Conservation (phyloP, 2,113 vertebrate species). For the Scopus umbretta region DNA sequence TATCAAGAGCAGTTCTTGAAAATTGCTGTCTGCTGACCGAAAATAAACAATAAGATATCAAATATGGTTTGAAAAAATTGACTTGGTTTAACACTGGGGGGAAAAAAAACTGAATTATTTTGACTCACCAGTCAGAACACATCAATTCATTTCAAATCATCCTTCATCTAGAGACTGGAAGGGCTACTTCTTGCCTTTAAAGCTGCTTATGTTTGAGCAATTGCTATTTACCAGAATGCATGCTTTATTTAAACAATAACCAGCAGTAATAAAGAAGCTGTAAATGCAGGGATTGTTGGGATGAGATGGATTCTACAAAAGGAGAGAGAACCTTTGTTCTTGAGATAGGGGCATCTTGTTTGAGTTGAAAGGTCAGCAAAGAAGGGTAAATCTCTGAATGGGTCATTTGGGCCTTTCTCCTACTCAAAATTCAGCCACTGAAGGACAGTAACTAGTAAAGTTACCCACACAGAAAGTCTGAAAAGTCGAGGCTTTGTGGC, state of each 20-base stretch:
- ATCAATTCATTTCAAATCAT: slow-evolving; percentile 75
- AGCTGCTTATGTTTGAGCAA: slow-evolving; percentile 50
- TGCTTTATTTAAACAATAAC: slow-evolving; percentile 63
- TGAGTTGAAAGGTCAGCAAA: slow-evolving; percentile 20
- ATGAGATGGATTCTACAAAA: not conserved
- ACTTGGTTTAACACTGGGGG: slow-evolving; percentile 77
- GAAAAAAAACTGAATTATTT: slow-evolving; percentile 75
- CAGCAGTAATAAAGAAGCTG: slow-evolving; percentile 23
- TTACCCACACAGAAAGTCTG: not conserved
- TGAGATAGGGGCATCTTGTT: not conserved
- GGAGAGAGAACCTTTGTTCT: not conserved
- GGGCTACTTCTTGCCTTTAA: slow-evolving; percentile 45
- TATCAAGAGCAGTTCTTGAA: slow-evolving; percentile 78
- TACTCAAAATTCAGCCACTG: not conserved
- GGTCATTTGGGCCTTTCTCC: not conserved
- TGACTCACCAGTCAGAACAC: slow-evolving; percentile 81
- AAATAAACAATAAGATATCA: slow-evolving; percentile 91
- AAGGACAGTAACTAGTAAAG: not conserved
- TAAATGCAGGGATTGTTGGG: not conserved
- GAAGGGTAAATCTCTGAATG: not conserved
- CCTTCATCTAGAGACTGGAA: slow-evolving; percentile 61
- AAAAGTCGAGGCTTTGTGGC: not conserved
- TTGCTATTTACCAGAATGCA: slow-evolving; percentile 43
- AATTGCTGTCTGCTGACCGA: slow-evolving; percentile 85
- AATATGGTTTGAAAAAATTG: slow-evolving; percentile 84